Percentiles rank a stretch among this genome's conserved stretches.
These are phyloP conservation scores for Thera britannica DNA, from an alignment of 2,888 invertebrate genomes.

Conservation along the genomic window DNA sequence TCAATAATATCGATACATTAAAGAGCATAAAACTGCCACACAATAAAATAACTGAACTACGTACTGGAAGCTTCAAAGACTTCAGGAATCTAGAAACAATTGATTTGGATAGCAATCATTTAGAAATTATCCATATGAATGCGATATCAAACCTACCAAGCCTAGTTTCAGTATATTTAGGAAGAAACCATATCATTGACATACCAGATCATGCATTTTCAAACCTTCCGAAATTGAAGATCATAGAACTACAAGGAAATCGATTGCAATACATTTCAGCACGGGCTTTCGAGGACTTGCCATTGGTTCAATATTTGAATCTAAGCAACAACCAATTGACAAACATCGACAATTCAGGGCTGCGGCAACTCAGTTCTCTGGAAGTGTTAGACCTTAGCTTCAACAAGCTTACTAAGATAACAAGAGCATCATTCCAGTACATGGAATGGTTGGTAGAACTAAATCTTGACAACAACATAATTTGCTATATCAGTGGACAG, in stretches of 20 bases:
- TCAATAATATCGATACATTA: conserved; percentile 88
- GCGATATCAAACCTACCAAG: conserved; percentile 89
- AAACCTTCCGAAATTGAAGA: conserved; percentile 89
- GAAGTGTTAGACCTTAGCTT: conserved; percentile 94
- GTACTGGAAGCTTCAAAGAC: conserved; percentile 89
- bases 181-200: conserved; percentile 89
- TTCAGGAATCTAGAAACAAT: conserved; percentile 89
- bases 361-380: conserved; percentile 89
- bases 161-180: conserved; percentile 88
- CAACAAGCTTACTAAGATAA: conserved; percentile 89
- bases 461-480: conserved; percentile 92
- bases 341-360: conserved; percentile 89
- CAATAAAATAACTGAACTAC: conserved; percentile 89
- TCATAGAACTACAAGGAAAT: conserved; percentile 92
- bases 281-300: conserved; percentile 91
- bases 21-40: conserved; percentile 89
- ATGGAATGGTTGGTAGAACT: conserved; percentile 95
- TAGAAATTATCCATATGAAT: conserved; percentile 89
- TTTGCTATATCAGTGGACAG: conserved; percentile 91
- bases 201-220: conserved; percentile 91
- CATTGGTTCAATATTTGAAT: conserved; percentile 92
- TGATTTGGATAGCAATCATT: conserved; percentile 92
- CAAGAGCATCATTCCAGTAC: conserved; percentile 87
- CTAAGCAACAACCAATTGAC: conserved; percentile 92
- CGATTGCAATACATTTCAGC: conserved; percentile 88